Evolutionary conservation across 2,888 invertebrate species (phyloP).

Genomic region (Machimus rusticus): DNA sequence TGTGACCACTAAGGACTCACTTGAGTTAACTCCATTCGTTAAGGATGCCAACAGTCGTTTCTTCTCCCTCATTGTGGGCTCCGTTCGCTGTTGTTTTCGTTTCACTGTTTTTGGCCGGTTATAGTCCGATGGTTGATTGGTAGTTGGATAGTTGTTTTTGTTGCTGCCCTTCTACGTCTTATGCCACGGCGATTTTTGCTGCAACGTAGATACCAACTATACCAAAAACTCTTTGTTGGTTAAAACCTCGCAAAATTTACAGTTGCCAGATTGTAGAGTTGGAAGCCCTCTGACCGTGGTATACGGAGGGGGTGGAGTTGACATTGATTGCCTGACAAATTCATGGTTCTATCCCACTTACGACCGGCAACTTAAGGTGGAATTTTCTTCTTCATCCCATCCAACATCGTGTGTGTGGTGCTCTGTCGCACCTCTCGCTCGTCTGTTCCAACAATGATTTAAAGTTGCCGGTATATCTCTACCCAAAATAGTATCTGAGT

Average conservation of each 20-base stretch:
- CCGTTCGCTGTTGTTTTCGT: constrained; percentile 15
- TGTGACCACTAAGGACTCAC: constrained; percentile 44
- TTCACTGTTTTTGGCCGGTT: neutral
- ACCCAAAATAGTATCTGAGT: neutral
- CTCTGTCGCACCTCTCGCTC: neutral
- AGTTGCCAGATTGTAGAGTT: neutral
- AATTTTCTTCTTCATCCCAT: neutral
- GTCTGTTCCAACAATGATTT: neutral
- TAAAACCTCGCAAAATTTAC: constrained; percentile 22
- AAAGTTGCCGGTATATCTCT: neutral
- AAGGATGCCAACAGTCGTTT: constrained; percentile 40
- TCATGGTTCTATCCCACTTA: neutral
- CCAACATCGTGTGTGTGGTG: neutral
- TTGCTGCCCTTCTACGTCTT: neutral
- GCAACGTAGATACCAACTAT: neutral
- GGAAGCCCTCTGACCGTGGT: neutral
- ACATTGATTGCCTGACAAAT: constrained; percentile 10
- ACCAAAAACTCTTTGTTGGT: constrained; percentile 13
- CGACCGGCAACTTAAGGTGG: neutral
- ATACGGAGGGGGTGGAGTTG: neutral
- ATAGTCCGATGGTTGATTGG: constrained; percentile 16
- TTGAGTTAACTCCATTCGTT: constrained; percentile 44
- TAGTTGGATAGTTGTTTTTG: neutral
- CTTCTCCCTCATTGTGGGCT: constrained; percentile 16
- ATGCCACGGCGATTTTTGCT: neutral